Evolutionary conservation across 1,140 invertebrate species (phyloP).

Genomic region (Rhyzopertha dominica): DNA sequence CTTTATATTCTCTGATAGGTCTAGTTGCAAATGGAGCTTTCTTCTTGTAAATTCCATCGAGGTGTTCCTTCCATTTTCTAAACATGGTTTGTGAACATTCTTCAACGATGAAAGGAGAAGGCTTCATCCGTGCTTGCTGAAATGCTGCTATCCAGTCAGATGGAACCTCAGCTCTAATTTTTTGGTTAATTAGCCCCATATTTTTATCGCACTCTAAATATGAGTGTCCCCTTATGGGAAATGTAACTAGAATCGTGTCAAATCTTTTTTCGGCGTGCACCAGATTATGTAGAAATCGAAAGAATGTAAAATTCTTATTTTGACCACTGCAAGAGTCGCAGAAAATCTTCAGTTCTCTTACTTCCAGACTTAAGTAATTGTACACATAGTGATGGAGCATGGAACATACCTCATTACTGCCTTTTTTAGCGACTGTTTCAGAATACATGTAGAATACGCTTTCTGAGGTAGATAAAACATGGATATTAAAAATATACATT

Average conservation of each 20-base stretch:
- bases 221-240: conserved; percentile 24
- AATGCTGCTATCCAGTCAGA: conserved; percentile 24
- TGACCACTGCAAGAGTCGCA: conserved; percentile 33
- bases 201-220: conserved; percentile 36
- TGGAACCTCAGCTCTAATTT: conserved; percentile 25
- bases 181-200: conserved; percentile 28
- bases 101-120: conserved; percentile 18
- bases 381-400: conserved; percentile 30
- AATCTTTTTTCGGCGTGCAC: conserved; percentile 13
- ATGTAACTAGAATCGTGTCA: conserved; percentile 17
- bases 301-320: conserved; percentile 37
- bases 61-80: too few species aligned
- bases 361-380: conserved; percentile 19
- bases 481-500: conserved; percentile 30
- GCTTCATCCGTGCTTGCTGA: conserved; percentile 16
- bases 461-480: conserved; percentile 18
- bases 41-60: too few species aligned
- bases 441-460: conserved; percentile 27
- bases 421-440: conserved; percentile 28
- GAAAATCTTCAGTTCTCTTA: conserved; percentile 24
- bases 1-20: too few species aligned
- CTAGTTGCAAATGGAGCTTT: too few species aligned
- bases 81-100: too few species aligned
- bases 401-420: conserved; percentile 26
- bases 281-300: conserved; percentile 18